Conservation (phyloP, 2,797 vertebrate species). For the Hafferia zeledoni region DNA sequence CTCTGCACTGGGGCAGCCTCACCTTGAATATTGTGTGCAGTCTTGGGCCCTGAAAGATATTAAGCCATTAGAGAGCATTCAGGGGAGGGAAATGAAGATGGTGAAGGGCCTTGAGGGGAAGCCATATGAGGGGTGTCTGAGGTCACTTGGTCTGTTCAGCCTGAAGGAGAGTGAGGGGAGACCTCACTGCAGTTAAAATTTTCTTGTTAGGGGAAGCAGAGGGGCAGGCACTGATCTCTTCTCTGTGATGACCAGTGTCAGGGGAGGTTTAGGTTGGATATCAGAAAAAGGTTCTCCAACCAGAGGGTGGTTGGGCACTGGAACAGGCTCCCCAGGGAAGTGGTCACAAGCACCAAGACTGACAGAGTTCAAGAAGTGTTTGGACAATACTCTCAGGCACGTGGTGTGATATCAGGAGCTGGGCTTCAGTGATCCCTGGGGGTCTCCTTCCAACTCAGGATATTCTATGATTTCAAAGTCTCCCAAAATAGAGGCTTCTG, state of each 20-base stretch:
- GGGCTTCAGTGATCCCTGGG: background rate
- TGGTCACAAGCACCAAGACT: background rate
- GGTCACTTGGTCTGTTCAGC: background rate
- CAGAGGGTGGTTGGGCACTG: background rate
- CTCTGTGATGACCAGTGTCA: background rate
- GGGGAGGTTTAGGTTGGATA: background rate
- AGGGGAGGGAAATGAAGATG: background rate
- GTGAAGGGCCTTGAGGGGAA: background rate
- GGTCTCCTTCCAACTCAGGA: background rate
- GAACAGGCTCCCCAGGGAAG: background rate
- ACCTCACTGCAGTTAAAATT: background rate
- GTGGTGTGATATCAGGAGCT: background rate
- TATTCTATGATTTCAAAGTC: background rate
- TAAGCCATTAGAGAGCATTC: background rate
- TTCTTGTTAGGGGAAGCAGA: background rate
- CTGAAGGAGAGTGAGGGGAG: background rate
- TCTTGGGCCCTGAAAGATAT: background rate
- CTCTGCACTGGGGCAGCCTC: background rate
- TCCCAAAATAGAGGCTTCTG: background rate
- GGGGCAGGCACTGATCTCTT: background rate
- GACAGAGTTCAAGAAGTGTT: background rate
- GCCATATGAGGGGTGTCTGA: fast-evolving
- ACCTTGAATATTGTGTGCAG: too few species aligned
- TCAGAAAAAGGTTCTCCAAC: background rate
- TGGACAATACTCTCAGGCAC: too few species aligned